A percentile compares a stretch with the other conserved stretches of the same genome.
Conservation (phyloP, 2,113 vertebrate species). For the Gasterosteus nipponicus region DNA sequence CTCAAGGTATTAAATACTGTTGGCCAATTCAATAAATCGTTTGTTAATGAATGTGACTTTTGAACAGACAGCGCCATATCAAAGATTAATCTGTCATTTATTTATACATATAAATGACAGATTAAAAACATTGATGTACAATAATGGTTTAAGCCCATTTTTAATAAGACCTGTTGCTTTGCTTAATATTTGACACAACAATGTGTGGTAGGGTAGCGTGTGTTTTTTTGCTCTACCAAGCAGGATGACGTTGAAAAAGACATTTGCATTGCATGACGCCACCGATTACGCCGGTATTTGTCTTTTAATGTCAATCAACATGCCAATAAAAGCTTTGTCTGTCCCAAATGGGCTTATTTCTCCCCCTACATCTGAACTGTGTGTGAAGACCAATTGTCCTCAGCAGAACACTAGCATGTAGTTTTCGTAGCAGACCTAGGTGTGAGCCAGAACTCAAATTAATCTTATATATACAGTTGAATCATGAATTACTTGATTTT, state of each 20-base stretch:
- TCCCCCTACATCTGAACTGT: neutral
- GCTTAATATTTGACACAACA: neutral
- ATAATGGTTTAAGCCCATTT: neutral
- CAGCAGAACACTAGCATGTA: neutral
- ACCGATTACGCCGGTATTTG: conserved; percentile 13
- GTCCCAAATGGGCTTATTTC: neutral
- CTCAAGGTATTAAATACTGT: too few relatives aligned
- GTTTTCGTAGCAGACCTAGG: conserved; percentile 6
- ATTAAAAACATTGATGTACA: too few relatives aligned
- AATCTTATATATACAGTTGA: neutral
- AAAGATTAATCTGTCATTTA: too few relatives aligned
- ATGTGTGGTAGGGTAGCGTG: too few relatives aligned
- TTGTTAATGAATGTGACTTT: too few relatives aligned
- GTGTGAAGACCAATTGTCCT: neutral
- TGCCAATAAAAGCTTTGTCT: conserved; percentile 63
- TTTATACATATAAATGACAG: too few relatives aligned
- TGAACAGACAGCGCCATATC: too few relatives aligned
- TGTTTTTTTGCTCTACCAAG: neutral
- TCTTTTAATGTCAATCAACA: conserved; percentile 33
- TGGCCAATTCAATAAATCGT: too few relatives aligned
- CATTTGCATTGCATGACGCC: neutral
- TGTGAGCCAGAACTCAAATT: conserved; percentile 34
- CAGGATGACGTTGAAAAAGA: conserved; percentile 3
- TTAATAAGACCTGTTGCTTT: neutral
- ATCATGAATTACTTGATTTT: neutral